Conservation (phyloP, 2,797 vertebrate species). For the Gymnodraco acuticeps region DNA sequence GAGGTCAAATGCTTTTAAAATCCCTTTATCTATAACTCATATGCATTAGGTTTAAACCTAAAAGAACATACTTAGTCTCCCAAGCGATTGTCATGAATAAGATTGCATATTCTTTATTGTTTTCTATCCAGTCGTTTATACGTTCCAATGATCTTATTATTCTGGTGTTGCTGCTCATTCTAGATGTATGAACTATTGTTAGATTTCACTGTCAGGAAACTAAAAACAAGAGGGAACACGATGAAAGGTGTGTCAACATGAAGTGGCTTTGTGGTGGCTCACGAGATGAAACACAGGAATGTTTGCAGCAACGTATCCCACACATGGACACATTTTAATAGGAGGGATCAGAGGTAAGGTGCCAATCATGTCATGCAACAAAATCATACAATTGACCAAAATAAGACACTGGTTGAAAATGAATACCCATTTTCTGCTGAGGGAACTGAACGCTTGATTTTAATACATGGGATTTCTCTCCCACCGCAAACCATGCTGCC, state of each 20-base stretch:
- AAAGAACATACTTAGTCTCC: not conserved
- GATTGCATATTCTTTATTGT: not conserved
- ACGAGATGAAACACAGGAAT: not conserved
- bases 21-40: not conserved
- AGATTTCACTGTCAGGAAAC: not conserved
- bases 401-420: not conserved
- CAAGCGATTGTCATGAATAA: not conserved
- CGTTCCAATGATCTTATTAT: too few relatives aligned
- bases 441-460: slow-evolving; percentile 23
- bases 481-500: slow-evolving; percentile 10
- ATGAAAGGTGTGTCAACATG: not conserved
- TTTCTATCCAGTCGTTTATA: not conserved
- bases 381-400: not conserved
- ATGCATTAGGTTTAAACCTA: not conserved
- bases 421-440: not conserved
- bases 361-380: not conserved
- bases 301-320: not conserved
- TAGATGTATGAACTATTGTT: too few relatives aligned
- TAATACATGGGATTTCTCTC: slow-evolving; percentile 3
- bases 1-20: not conserved
- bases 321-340: not conserved
- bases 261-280: not conserved
- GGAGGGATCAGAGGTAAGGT: slow-evolving; percentile 1
- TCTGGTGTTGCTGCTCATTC: too few relatives aligned
- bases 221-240: not conserved